Base-by-base conservation (phyloP, 1,140 invertebrate genomes). In the Apocrypta bakeri region DNA sequence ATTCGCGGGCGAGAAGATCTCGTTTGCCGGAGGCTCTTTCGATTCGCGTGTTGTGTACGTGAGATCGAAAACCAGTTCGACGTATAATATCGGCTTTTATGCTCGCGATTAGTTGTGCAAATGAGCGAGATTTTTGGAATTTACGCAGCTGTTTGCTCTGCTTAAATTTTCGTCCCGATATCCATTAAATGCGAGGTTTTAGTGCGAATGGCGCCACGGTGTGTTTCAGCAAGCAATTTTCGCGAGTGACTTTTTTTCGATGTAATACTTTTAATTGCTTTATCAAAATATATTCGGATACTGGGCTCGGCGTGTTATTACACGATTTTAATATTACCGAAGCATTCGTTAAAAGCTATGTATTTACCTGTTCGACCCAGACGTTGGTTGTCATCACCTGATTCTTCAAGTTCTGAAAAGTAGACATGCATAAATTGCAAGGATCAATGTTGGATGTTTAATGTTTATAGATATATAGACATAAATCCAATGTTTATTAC, bases 371-470 rank as follows among this genome's bases (percentile, higher is more conserved):
- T 86, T 98, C 96, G 6, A 98, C 96, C 98, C 97, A 98, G 21
- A 98, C 94, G 90, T 98, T 98, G 0, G 97, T 98, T 14, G 97
- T 98, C 97, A 98, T 98, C 61, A 98, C 97, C 92, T 98, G 97
- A 91, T 97, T 98, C 90, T 97, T 97, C 72, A 98, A 88, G 90
- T 98, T 98, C 92, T 95, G 90, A 25, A 92, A 93, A 87, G 37
- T 56, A 12, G 69, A 42, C 42, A 9, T 2, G 7, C 56, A 9
- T 1, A 56, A 76, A 68, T 68, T 24, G 56, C 48, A 82, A 75
- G 71, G 9, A 77, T 86, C 8, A 37, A 11, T 78, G 21, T 79
- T 17, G 48, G n/a, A n/a, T n/a, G n/a, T n/a, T n/a, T n/a, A n/a
- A n/a, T n/a, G n/a, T n/a, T n/a, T n/a, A n/a, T n/a, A n/a, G n/a